Evolutionary conservation across 2,797 vertebrate genomes (phyloP).

Genomic region (Borostomias antarcticus): DNA sequence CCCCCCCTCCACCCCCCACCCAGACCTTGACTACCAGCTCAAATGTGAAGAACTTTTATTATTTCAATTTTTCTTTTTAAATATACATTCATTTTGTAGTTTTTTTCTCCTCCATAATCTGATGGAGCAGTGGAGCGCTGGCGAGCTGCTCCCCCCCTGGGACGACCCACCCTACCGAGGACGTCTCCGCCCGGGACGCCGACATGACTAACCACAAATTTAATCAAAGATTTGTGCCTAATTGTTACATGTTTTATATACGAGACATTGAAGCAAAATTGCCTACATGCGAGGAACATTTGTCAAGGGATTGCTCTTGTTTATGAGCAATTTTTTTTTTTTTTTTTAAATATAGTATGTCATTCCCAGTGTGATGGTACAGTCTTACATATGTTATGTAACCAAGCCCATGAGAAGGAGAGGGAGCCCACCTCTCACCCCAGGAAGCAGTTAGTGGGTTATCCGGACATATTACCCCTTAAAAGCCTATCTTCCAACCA

Average conservation of each 20-base stretch:
- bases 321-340: constrained; percentile 82
- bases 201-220: constrained; percentile 76
- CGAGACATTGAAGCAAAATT: constrained; percentile 83
- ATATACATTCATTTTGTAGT: constrained; percentile 60
- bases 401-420: constrained; percentile 71
- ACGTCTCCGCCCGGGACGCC: constrained; percentile 65
- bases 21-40: constrained; percentile 81
- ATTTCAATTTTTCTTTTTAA: constrained; percentile 58
- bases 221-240: constrained; percentile 85
- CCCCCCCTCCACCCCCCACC: constrained; percentile 78
- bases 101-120: constrained; percentile 70
- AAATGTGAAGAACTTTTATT: constrained; percentile 83
- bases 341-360: constrained; percentile 78
- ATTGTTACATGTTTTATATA: constrained; percentile 84
- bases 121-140: constrained; percentile 72
- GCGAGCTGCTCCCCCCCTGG: constrained; percentile 72
- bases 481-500: constrained; percentile 58
- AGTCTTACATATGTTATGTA: constrained; percentile 86
- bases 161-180: constrained; percentile 79
- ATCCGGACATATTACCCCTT: constrained; percentile 50
- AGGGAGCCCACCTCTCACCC: constrained; percentile 54
- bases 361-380: constrained; percentile 86
- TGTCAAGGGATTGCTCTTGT: constrained; percentile 83
- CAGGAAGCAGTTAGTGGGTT: constrained; percentile 55
- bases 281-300: constrained; percentile 83